Base-by-base conservation (phyloP, 2,888 invertebrate species). In the Dusona sp. region DNA sequence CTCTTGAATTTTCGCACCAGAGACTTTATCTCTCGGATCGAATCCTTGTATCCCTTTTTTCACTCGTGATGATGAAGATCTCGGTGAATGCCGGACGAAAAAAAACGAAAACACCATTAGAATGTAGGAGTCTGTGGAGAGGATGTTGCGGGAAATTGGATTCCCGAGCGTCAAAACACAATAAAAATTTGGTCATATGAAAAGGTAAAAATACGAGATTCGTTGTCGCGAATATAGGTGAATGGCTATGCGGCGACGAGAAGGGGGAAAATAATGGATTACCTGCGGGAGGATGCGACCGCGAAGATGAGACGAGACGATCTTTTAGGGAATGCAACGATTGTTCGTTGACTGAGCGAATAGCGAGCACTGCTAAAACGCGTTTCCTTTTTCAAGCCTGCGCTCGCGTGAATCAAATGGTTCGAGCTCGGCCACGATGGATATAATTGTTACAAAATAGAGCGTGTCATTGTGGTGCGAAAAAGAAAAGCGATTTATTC, bases 381-480 rank as follows among this genome's bases (percentile, higher is more conserved):
- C 90, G 92, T 90, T 92, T 89, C 74, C 78, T 84, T 81, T 68
- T 73, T 65, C 68, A 68, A 65, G 42, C 22, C 90, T 90, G 3
- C 6, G 29, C 61, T 61, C 6, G 29, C 6, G 61, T 61, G 61
- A 61, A 61, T 61, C 29, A 61, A 61, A 61, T 29, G 88, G 88
- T 88, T 86, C 80, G 90, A 85, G 48, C 38, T 51, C 75, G 22
- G 78, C 90, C 91, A 92, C 93, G 93, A 92, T 92, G 90, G 92
- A 92, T 93, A 93, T 93, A 93, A 93, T 93, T 93, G 93, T 93
- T 90, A 92, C 92, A 91, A 93, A 93, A 93, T 93, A 92, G 92
- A 93, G 92, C 90, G 92, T 82, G 81, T 92, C 92, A 93, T 93
- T 93, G 92, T 92, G 90, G 90, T 64, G 25, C 64, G 80, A 79